Percentiles rank a stretch among this genome's conserved stretches.
Evolutionary conservation across 64 coral and sea anemone genomes (phyloP).

Genomic region (Pocillopora damicornis): DNA sequence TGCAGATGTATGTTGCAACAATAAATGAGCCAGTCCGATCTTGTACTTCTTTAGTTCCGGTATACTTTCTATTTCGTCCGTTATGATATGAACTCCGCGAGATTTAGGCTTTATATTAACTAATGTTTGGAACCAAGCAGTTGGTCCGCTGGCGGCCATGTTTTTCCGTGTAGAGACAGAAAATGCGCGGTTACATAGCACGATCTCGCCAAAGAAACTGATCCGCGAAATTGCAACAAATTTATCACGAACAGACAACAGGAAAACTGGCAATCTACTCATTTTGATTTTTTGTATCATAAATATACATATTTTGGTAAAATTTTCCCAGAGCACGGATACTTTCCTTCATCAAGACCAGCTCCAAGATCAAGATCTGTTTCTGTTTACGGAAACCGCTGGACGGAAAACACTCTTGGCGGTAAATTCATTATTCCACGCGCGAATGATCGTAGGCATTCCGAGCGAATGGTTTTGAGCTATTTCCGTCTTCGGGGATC

Average conservation of each 20-base stretch:
- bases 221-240: neutral
- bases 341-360: neutral
- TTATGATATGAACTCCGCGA: slow-evolving; percentile 90
- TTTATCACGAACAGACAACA: neutral
- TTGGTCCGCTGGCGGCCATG: slow-evolving; percentile 37
- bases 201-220: neutral
- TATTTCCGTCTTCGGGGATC: neutral
- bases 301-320: neutral
- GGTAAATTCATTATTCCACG: neutral
- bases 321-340: too few species aligned
- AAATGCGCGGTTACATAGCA: slow-evolving; percentile 13
- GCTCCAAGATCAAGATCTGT: neutral
- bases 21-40: slow-evolving; percentile 83
- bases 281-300: neutral
- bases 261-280: neutral
- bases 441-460: neutral
- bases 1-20: slow-evolving; percentile 93
- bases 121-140: slow-evolving; percentile 70
- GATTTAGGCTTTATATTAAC: slow-evolving; percentile 62
- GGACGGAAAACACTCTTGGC: slow-evolving; percentile 2
- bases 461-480: neutral
- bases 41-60: slow-evolving; percentile 95
- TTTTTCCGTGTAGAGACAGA: neutral
- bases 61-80: slow-evolving; percentile 75
- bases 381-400: slow-evolving; percentile 25